These are phyloP conservation scores for Myoxocephalus aenaeus DNA, from an alignment of 2,797 vertebrate species.

Conservation along the genomic window DNA sequence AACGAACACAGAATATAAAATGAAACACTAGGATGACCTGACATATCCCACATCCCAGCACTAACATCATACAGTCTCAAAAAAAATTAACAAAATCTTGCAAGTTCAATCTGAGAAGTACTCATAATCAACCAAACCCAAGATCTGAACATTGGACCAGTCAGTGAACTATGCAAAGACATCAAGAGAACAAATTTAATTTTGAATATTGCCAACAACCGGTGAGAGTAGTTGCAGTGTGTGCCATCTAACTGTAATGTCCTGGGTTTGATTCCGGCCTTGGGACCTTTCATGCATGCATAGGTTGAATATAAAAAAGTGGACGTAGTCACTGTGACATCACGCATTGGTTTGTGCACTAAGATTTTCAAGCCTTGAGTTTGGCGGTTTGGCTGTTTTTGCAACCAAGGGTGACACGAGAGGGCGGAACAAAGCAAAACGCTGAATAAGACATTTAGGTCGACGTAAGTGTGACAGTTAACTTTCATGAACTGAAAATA, in stretches of 20 bases:
- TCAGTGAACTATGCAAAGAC: background rate
- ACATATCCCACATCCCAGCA: background rate
- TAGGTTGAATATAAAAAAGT: too few relatives aligned
- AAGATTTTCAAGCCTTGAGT: background rate
- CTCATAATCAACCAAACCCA: background rate
- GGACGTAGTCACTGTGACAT: too few relatives aligned
- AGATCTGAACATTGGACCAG: background rate
- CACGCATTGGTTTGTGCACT: background rate
- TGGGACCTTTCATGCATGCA: background rate
- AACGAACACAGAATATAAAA: background rate
- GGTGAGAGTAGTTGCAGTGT: background rate
- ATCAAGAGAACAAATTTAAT: background rate
- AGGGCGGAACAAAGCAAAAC: background rate
- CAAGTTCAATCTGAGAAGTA: background rate
- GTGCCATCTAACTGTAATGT: background rate
- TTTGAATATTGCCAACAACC: background rate
- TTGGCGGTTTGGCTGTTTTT: background rate
- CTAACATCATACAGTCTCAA: background rate
- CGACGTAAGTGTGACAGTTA: background rate
- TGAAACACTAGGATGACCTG: background rate
- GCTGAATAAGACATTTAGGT: too few relatives aligned
- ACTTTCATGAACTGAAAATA: background rate
- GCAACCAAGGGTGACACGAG: background rate
- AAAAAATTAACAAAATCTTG: background rate
- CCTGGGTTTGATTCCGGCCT: background rate